A percentile compares a stretch with the other conserved stretches of the same genome.
Conservation (phyloP, 2,797 vertebrate genomes). For the Sebastolobus altivelis region DNA sequence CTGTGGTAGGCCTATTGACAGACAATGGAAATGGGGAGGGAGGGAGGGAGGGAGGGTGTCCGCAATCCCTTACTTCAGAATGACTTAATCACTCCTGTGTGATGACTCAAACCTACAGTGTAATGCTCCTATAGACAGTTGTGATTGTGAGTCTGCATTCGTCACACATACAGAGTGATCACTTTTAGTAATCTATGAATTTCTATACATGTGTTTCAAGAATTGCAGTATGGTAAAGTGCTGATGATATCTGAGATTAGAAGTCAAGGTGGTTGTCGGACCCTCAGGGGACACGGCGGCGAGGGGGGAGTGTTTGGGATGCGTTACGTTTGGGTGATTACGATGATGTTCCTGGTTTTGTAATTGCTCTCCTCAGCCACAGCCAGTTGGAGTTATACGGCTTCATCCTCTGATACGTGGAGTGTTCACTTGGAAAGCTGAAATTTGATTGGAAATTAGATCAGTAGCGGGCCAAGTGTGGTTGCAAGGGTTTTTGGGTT, state of each 20-base stretch:
- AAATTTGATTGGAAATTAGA: constrained; percentile 43
- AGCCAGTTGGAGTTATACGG: constrained; percentile 37
- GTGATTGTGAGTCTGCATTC: not conserved
- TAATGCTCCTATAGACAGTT: constrained; percentile 1
- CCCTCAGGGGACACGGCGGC: constrained; percentile 13
- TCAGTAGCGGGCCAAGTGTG: constrained; percentile 11
- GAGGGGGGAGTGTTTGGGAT: constrained; percentile 42
- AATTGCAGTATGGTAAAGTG: not conserved
- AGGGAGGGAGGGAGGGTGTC: constrained; percentile 34
- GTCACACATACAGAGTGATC: not conserved
- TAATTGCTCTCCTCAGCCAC: constrained; percentile 54
- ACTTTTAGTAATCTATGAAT: not conserved
- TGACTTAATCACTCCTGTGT: constrained; percentile 62
- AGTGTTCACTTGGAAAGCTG: constrained; percentile 42
- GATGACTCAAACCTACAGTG: constrained; percentile 55
- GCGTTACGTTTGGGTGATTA: constrained; percentile 45
- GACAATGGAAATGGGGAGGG: constrained; percentile 53
- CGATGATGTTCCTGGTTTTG: constrained; percentile 49
- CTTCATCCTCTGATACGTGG: constrained; percentile 51
- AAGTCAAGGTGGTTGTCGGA: constrained; percentile 48
- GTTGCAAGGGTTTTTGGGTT: constrained; percentile 5
- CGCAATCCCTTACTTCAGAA: constrained; percentile 58
- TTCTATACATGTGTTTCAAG: not conserved
- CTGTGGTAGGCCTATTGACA: constrained; percentile 67
- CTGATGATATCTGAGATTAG: constrained; percentile 42